Conservation (phyloP, 2,113 vertebrate genomes). For the Ctenodactylus gundi region DNA sequence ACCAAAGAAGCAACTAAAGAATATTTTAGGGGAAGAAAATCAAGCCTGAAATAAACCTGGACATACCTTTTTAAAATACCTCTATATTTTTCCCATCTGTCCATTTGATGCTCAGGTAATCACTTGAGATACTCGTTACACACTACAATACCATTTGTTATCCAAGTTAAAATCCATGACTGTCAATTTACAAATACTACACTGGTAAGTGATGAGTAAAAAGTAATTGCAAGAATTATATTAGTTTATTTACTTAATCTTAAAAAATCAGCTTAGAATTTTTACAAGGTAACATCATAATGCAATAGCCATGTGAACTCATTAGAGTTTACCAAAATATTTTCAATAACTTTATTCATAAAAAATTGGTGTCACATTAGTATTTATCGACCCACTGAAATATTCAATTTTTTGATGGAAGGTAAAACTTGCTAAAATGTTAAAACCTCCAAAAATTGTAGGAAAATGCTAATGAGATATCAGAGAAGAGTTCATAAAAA, state of each 20-base stretch:
- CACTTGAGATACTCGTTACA: slow-evolving; percentile 8
- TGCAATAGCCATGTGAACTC: neutral
- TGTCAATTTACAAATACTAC: slow-evolving; percentile 15
- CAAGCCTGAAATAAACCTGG: neutral
- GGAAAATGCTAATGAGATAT: neutral
- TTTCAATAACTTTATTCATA: slow-evolving; percentile 36
- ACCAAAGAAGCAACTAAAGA: neutral
- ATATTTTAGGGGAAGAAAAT: neutral
- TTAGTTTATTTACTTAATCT: slow-evolving; percentile 48
- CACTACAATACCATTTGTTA: neutral
- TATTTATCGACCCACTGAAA: slow-evolving; percentile 38
- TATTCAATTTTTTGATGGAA: slow-evolving; percentile 23
- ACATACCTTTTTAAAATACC: neutral
- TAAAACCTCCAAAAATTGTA: slow-evolving; percentile 18
- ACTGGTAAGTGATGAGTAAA: neutral
- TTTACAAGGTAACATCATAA: slow-evolving; percentile 14
- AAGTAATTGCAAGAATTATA: neutral
- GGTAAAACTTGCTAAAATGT: neutral
- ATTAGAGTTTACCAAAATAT: neutral
- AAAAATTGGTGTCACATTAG: slow-evolving; percentile 29
- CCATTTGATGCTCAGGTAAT: neutral
- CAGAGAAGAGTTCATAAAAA: neutral
- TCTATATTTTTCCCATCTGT: neutral
- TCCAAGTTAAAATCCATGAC: slow-evolving; percentile 10
- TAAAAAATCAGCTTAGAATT: slow-evolving; percentile 27